A percentile compares a stretch with the other conserved stretches of the same genome.
phyloP scores from a whole-genome alignment of 2,113 vertebrate species.

The Paracanthobrama guichenoti region DNA sequence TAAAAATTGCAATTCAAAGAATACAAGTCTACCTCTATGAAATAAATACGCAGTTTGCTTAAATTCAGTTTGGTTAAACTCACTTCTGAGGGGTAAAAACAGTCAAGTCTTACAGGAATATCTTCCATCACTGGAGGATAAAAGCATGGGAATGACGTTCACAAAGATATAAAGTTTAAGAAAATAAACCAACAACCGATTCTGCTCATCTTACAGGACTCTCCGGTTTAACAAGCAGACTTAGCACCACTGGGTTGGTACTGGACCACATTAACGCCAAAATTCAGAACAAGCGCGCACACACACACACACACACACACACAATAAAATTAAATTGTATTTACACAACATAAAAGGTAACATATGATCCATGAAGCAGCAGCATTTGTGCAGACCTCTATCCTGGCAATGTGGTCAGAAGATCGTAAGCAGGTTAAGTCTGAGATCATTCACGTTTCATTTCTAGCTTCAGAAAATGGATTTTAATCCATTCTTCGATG shows the following conservation, averaged over 20 bases:
- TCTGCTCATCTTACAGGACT: neutral
- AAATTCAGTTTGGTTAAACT: conserved; percentile 42
- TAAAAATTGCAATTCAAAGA: conserved; percentile 44
- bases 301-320: neutral
- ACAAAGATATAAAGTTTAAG: neutral
- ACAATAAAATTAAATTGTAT: conserved; percentile 30
- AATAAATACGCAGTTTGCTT: conserved; percentile 71
- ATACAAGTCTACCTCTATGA: conserved; percentile 55
- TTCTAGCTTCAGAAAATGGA: conserved; percentile 23
- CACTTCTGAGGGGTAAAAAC: conserved; percentile 26
- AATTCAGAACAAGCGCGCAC: neutral
- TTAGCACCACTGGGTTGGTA: neutral
- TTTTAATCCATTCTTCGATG: conserved; percentile 18
- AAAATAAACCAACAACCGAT: neutral
- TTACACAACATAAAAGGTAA: conserved; percentile 35
- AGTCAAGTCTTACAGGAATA: conserved; percentile 77
- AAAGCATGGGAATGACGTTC: conserved; percentile 43
- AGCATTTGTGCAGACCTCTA: conserved; percentile 15
- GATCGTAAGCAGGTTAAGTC: neutral
- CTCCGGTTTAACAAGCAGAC: conserved; percentile 11
- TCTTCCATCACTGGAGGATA: conserved; percentile 56
- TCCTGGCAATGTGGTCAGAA: neutral
- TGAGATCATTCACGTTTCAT: neutral
- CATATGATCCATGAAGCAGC: conserved; percentile 10
- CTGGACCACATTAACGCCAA: neutral